Evolutionary conservation across 2,797 vertebrate species (phyloP).

Genomic region (Anabacerthia variegaticeps): DNA sequence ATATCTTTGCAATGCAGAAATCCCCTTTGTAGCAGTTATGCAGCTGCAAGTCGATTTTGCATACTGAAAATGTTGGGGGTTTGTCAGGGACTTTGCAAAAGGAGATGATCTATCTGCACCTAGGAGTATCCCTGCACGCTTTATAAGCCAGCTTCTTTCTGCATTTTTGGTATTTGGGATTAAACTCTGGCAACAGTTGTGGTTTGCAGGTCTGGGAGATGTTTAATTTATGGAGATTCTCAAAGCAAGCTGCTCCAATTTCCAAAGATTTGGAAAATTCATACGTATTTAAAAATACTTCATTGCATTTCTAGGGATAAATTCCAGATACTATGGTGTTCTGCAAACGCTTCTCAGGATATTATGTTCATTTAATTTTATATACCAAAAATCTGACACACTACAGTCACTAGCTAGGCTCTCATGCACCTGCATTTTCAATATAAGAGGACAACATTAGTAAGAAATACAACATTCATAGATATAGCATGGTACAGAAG

Average conservation of each 20-base stretch:
- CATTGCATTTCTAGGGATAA: not conserved
- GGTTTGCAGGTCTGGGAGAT: not conserved
- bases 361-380: not conserved
- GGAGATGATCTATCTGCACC: not conserved
- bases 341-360: not conserved
- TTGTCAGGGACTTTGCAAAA: not conserved
- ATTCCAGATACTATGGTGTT: not conserved
- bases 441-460: not conserved
- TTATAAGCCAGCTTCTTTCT: not conserved
- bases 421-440: not conserved
- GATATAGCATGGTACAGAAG: not conserved
- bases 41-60: not conserved
- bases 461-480: not conserved
- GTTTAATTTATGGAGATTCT: not conserved
- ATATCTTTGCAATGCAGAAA: not conserved
- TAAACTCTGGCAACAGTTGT: not conserved
- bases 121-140: not conserved
- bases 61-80: not conserved
- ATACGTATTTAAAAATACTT: not conserved
- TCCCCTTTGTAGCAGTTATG: not conserved
- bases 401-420: not conserved
- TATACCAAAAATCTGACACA: not conserved
- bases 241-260: slow-evolving; percentile 10
- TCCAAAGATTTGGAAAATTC: slow-evolving; percentile 6
- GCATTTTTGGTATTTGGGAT: not conserved